phyloP scores from a whole-genome alignment of 2,888 invertebrate species.

The Latheticus oryzae region DNA sequence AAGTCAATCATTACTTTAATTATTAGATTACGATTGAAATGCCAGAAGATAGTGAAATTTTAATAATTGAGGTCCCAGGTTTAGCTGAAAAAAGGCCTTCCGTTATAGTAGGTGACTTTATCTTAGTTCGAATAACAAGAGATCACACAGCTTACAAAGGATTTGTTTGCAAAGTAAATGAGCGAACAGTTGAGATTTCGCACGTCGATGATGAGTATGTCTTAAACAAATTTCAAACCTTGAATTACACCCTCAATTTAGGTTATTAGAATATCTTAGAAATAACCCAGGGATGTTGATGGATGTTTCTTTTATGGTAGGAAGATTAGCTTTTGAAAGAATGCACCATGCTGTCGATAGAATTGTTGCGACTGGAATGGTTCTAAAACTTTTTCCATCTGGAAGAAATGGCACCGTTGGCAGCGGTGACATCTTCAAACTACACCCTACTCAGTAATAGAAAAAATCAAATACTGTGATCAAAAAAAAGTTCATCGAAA shows the following conservation, averaged over 20 bases:
- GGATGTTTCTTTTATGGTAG: constrained; percentile 66
- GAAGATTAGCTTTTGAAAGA: constrained; percentile 65
- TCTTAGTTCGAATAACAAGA: constrained; percentile 62
- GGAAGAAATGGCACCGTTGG: no score
- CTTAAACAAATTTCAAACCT: neutral
- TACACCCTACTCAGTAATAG: no score
- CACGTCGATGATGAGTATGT: constrained; percentile 61
- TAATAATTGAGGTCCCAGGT: constrained; percentile 68
- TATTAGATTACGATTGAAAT: constrained; percentile 59
- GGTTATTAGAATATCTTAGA: constrained; percentile 47
- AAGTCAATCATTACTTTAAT: constrained; percentile 51
- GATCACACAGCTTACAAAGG: constrained; percentile 63
- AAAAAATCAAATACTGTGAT: no score
- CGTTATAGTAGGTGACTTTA: constrained; percentile 71
- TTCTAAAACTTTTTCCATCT: constrained; percentile 50
- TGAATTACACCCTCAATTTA: constrained; percentile 40
- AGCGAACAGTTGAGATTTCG: constrained; percentile 62
- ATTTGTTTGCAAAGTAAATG: constrained; percentile 62
- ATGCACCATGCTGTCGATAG: constrained; percentile 65
- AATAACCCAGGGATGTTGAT: constrained; percentile 54
- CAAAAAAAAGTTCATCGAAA: no score
- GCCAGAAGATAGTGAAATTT: constrained; percentile 38
- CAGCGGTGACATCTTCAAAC: no score
- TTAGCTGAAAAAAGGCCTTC: constrained; percentile 78
- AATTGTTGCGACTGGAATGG: constrained; percentile 45